Base-by-base conservation (phyloP, 2,113 vertebrate species). In the Ochotona curzoniae region DNA sequence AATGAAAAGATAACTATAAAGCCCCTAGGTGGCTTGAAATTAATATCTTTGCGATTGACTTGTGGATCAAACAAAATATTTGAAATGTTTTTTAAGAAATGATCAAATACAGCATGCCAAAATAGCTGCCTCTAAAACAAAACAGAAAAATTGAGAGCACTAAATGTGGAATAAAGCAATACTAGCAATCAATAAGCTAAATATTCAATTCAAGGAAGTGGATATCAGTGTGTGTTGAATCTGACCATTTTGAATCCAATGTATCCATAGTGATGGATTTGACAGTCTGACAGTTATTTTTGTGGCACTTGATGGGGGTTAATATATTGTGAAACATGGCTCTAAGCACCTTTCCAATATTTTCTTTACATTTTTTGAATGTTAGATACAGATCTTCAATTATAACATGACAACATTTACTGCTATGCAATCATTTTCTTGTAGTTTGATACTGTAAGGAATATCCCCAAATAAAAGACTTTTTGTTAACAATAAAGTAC, bases 361-460 rank as follows among this genome's bases (percentile, higher is more conserved):
- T 97, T 63, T 97, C 83, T 25, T 96, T 96, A 95, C 95, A 97
- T 97, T 64, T 97, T 89, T 30, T 97, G 96, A 95, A 95, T 94
- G 96, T 97, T 97, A 93, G 98, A 98, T 97, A 97, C 94, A 96
- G 96, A 96, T 98, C 97, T 98, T 97, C 96, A 97, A 96, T 98
- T 99, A n/a, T 98, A 98, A 97, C 97, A 96, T 97, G 98, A 98
- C 95, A 97, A 96, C 96, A 95, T 98, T 98, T 98, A 98, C 98
- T 98, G 96, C 98, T 98, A 97, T 98, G 98, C 98, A 98, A 98
- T 99, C 98, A 98, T 98, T 96, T 98, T 98, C 98, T 98, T 98
- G 98, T 98, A 98, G 98, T 98, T 98, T 98, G 98, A 98, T 98
- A 93, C 98, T 98, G 99, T 99, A 98, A 98, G 98, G 95, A 96